Evolutionary conservation across 2,113 vertebrate genomes (phyloP), one percentile per base, ranked within the genome.

Genomic region (Rhinoderma darwinii): DNA sequence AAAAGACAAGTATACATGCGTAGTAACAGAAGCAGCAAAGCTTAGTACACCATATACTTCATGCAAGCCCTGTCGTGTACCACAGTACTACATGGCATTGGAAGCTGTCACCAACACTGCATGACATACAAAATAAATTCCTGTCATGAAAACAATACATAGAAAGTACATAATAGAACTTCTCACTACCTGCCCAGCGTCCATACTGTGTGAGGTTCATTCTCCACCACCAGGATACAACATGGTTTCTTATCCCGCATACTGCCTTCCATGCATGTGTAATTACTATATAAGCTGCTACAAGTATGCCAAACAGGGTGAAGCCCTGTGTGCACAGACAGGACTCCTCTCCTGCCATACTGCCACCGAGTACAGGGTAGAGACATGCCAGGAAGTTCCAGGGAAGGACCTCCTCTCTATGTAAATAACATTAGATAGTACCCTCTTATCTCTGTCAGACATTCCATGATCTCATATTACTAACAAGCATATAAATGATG

Each of bases 171-270:
- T 54, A 9, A n/a, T 7, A 27, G 54, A 17, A 43, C 4, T 14
- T 82, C 25, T 39, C 50, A 37, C 80, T 80, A 86, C 84, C 84
- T 86, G 84, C 84, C 84, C 84, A 86, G 11, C 12, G 30, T 39
- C 84, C 84, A 72, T 80, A 86, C n/a, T 70, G 27, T 30, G 32
- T 80, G 14, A 86, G 61, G 9, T 80, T 35, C 20, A 61, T 72
- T 25, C 35, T 68, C 61, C 59, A 72, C 61, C 76, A 86, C 2
- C 47, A 18, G 5, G 84, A 79, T 15, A 86, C 0, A 39, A 86
- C 3, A 25, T 86, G 61, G 27, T 1, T 72, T 35, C 35, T 80
- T 14, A 86, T 35, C 25, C 84, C 84, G 0, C 84, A 9, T 39
- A 86, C 9, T 2, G 43, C 20, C 11, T 43, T 86, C 61, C 76